Percentiles rank a stretch among this genome's conserved stretches.
phyloP scores from a whole-genome alignment of 2,113 vertebrate species.

The Cygnus atratus region DNA sequence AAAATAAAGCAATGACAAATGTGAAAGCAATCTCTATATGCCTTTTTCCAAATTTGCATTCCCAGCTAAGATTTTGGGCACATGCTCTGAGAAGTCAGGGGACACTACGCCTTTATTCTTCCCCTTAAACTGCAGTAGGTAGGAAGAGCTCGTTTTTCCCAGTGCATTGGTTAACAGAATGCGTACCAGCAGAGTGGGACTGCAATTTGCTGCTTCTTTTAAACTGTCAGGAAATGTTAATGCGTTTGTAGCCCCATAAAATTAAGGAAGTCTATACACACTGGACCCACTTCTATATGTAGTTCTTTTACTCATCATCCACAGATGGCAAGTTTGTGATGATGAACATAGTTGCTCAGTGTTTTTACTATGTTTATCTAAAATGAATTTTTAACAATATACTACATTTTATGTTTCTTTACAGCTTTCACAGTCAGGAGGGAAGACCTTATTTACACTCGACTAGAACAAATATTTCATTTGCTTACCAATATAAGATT shows the following conservation, averaged over 20 bases:
- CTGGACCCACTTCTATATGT: background rate
- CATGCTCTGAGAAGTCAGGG: background rate
- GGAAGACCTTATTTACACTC: constrained; percentile 5
- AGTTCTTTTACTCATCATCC: background rate
- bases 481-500: background rate
- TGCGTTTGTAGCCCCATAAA: background rate
- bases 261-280: background rate
- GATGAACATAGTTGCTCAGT: background rate
- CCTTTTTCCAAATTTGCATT: background rate
- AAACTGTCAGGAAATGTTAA: background rate
- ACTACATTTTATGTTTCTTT: background rate
- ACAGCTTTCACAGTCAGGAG: background rate
- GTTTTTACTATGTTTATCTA: background rate
- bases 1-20: background rate
- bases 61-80: background rate
- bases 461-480: background rate
- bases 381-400: constrained; percentile 11
- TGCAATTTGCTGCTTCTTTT: background rate
- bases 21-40: background rate
- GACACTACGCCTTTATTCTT: background rate
- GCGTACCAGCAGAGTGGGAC: background rate
- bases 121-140: background rate
- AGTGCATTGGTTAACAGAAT: background rate
- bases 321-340: constrained; percentile 5
- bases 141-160: background rate